Base-by-base conservation (phyloP, 2,113 vertebrate genomes). In the Actenoides hombroni region DNA sequence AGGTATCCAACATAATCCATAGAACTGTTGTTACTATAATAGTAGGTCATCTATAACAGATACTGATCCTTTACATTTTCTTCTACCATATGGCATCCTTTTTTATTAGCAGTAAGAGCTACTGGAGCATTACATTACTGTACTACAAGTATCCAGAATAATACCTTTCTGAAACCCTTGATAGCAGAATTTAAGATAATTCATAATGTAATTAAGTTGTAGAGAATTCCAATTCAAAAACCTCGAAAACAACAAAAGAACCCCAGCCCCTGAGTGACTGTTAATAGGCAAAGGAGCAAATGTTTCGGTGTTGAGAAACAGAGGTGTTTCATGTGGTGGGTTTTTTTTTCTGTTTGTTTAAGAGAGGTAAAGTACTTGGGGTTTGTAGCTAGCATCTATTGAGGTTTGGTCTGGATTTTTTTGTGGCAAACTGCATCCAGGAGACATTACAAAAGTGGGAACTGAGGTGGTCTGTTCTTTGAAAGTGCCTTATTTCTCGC, bases 381-480 rank as follows among this genome's bases (percentile, higher is more conserved):
- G 51, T 24, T 74, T 28, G 40, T 42, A 4, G 7, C 16, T 7
- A 5, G 19, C 33, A 4, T 8, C 23, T n/a, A 0, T 2, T 42
- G 71, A 18, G 56, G 33, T 10, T 42, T 40, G 35, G 17, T 19
- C 5, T 12, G 78, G 37, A 5, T 51, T 4, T 16, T 16, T 18
- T 17, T 23, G 81, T 20, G 69, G 78, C 33, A 31, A 54, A 21
- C 40, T 16, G 60, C 51, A 3, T 4, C 5, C 1, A 13, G 37
- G 13, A 15, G n/a, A 39, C 6, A 1, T 17, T 6, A 0, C 11
- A 3, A 0, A 29, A 16, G 20, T 5, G n/a, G 39, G n/a, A 20
- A 2, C 35, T 0, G 37, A 6, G 24, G 65, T 3, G 20, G 10
- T 9, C 21, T 8, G 24, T 10, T 19, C 17, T 31, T 39, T 4